Evolutionary conservation across 2,888 invertebrate species (phyloP).

Genomic region (Brachylomia viminalis): DNA sequence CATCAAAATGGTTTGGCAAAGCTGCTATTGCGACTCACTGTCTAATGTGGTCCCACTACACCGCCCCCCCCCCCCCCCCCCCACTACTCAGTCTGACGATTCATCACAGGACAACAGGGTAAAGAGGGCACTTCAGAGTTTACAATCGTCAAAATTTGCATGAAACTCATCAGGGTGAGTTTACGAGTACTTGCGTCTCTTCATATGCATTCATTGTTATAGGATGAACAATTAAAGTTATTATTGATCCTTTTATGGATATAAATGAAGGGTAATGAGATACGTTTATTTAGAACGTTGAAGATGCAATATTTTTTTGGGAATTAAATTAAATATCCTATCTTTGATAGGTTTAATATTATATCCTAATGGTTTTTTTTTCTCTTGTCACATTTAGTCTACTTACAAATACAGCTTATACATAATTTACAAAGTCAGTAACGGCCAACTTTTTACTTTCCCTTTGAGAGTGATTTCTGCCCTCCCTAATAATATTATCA

Average conservation of each 20-base stretch:
- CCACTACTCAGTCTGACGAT: constrained; percentile 54
- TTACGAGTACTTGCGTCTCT: constrained; percentile 71
- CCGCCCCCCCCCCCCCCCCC: not conserved
- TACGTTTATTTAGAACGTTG: not conserved
- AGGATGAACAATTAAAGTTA: constrained; percentile 56
- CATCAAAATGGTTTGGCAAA: not conserved
- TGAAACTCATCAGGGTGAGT: constrained; percentile 74
- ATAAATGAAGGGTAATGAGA: not conserved
- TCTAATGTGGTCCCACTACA: not conserved
- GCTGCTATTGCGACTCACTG: not conserved
- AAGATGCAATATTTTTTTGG: not conserved
- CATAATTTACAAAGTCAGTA: too few relatives aligned
- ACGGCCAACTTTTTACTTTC: too few relatives aligned
- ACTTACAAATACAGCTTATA: too few relatives aligned
- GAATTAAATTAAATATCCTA: too few relatives aligned
- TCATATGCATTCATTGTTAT: constrained; percentile 68
- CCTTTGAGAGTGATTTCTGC: not conserved
- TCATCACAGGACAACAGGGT: constrained; percentile 67
- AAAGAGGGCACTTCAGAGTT: constrained; percentile 72
- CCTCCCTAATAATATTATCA: constrained; percentile 61
- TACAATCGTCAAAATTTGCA: constrained; percentile 76
- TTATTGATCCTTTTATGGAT: constrained; percentile 50
- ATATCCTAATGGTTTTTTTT: too few relatives aligned
- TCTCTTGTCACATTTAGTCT: too few relatives aligned
- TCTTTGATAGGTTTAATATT: too few relatives aligned